phyloP scores from a whole-genome alignment of 2,797 vertebrate species.

The Chrosomus eos region DNA sequence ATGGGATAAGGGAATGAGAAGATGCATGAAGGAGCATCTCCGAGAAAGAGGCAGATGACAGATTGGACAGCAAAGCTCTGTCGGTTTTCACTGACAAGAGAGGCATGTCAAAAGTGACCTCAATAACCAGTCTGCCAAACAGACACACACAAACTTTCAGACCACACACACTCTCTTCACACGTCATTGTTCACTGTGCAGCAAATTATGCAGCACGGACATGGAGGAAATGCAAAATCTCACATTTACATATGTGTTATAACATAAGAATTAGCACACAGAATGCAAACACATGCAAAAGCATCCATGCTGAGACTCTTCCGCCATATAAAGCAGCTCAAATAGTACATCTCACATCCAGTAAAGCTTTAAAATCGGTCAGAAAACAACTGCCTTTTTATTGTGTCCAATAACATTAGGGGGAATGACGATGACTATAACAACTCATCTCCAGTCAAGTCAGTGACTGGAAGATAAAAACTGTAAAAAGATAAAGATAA shows the following conservation, averaged over 20 bases:
- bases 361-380: conserved; percentile 11
- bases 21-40: conserved; percentile 34
- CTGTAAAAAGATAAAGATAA: no score
- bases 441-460: not conserved
- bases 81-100: conserved; percentile 64
- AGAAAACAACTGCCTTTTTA: not conserved
- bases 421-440: not conserved
- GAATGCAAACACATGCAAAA: conserved; percentile 29
- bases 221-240: conserved; percentile 24
- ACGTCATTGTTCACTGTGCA: conserved; percentile 31
- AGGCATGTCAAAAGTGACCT: conserved; percentile 69
- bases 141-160: conserved; percentile 34
- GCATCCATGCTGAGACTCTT: not conserved
- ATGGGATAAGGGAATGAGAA: conserved; percentile 36
- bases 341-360: not conserved
- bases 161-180: conserved; percentile 22
- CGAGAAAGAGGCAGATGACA: conserved; percentile 54
- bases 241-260: conserved; percentile 24
- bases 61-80: conserved; percentile 63
- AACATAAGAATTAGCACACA: not conserved
- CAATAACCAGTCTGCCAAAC: conserved; percentile 62
- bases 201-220: conserved; percentile 21
- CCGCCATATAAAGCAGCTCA: not conserved
- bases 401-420: not conserved
- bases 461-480: no score